These are phyloP conservation scores for Phalacrocorax brasilianus DNA, from an alignment of 2,113 vertebrate genomes.

Conservation along the genomic window DNA sequence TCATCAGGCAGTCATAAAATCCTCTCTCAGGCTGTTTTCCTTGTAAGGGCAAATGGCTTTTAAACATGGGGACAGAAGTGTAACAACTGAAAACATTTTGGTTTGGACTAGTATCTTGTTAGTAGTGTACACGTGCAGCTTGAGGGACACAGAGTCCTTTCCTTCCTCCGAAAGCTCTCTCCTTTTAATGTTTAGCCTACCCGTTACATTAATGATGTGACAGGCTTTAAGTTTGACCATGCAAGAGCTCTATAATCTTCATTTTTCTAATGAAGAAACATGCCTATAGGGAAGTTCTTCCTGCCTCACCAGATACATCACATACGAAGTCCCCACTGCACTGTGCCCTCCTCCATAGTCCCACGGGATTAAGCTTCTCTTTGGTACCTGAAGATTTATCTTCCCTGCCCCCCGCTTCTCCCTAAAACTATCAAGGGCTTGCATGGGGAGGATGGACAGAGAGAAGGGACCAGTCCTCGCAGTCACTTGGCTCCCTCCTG, in stretches of 20 bases:
- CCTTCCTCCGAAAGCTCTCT: background rate
- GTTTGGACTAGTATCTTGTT: background rate
- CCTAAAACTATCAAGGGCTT: background rate
- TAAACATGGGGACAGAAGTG: background rate
- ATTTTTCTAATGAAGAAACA: background rate
- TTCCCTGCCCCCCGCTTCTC: background rate
- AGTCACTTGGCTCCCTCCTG: rapidly evolving
- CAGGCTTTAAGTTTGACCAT: background rate
- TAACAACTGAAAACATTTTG: background rate
- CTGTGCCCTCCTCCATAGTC: background rate
- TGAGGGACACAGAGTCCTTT: background rate
- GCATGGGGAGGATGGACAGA: background rate
- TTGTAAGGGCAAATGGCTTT: background rate
- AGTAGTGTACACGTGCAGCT: rapidly evolving
- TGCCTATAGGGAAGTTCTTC: background rate
- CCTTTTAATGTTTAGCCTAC: background rate
- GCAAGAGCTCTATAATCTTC: background rate
- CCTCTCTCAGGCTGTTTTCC: background rate
- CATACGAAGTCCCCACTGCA: background rate
- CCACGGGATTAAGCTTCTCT: background rate
- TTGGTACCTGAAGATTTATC: background rate
- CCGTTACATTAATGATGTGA: background rate
- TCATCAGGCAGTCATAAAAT: background rate
- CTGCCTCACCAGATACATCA: background rate
- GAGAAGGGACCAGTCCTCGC: background rate